Base-by-base conservation (phyloP, 2,113 vertebrate species). In the Neogobius melanostomus region DNA sequence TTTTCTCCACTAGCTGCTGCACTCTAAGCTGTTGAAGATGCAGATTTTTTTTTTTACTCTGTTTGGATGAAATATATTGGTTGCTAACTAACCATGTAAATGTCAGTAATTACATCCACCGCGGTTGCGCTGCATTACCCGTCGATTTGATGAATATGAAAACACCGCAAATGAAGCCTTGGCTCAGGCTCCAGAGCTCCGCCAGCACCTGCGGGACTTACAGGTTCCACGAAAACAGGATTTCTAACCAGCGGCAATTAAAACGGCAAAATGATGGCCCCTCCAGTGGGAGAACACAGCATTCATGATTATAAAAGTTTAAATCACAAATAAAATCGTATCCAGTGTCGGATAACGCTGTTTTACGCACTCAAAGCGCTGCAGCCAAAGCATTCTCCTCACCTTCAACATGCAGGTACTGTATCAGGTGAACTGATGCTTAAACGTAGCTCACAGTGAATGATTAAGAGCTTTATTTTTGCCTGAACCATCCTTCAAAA, bases 201-300 rank as follows among this genome's bases (percentile, higher is more conserved):
- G 6, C 71, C 2, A 65, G 68, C 53, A 82, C 79, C 71, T 72
- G 47, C 64, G 63, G 59, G 65, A 83, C 47, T 66, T 61, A 54
- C 11, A 60, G 44, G 71, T 68, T 74, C 54, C 43, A 49, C 62
- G 66, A 60, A 69, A 72, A 72, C 61, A 54, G 64, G 43, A 50
- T 68, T 74, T 76, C n/a, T 43, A 28, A 47, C 43, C 64, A 60
- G 8, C 63, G 56, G 51, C 10, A 47, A 59, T 47, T 42, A 79
- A 76, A 70, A 59, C 50, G 15, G 1, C 10, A 68, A 71, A 36
- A 72, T 46, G 6, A 57, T n/a, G 46, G 64, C 21, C 42, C 45
- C 17, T 66, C 8, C 50, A 16, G n/a, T 17, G 56, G 16, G 69
- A 66, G 68, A 66, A 68, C 4, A 51, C 50, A 51, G 46, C 14